These are phyloP conservation scores for Xenopus petersii DNA, from an alignment of 2,797 vertebrate species.

Conservation along the genomic window DNA sequence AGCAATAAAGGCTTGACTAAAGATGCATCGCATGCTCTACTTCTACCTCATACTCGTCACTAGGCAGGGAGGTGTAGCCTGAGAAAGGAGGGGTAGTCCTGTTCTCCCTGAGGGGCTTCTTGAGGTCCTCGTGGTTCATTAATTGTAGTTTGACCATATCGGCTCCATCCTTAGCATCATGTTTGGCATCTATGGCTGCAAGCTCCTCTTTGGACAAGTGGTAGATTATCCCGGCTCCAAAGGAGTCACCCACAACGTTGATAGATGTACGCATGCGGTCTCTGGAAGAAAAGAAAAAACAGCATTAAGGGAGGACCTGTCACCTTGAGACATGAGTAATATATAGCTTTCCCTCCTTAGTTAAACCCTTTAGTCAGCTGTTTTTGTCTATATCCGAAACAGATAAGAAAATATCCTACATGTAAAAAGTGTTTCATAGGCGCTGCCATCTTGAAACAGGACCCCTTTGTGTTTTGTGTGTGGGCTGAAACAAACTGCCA, in stretches of 20 bases:
- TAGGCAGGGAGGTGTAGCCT: slow-evolving; percentile 43
- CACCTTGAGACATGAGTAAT: no score
- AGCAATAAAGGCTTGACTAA: slow-evolving; percentile 1
- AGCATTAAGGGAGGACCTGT: no score
- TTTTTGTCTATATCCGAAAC: no score
- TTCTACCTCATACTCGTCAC: slow-evolving; percentile 44
- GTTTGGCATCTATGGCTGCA: slow-evolving; percentile 63
- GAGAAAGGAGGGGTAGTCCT: slow-evolving; percentile 24
- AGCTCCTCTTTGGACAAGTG: slow-evolving; percentile 73
- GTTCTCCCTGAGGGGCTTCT: slow-evolving; percentile 28
- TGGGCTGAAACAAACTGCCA: no score
- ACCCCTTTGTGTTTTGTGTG: no score
- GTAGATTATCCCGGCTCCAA: slow-evolving; percentile 78
- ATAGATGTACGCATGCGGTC: slow-evolving; percentile 81
- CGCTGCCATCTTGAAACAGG: no score
- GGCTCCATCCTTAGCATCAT: slow-evolving; percentile 52
- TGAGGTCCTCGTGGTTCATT: slow-evolving; percentile 45
- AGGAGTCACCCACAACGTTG: slow-evolving; percentile 80
- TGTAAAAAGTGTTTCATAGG: no score
- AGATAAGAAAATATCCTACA: no score
- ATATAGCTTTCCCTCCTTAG: no score
- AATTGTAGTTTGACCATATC: slow-evolving; percentile 58
- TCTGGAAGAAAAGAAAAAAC: slow-evolving; percentile 51
- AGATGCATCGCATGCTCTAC: slow-evolving; percentile 35
- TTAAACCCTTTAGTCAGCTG: no score